Evolutionary conservation across 2,888 invertebrate species (phyloP).

Genomic region (Cheilosia pagana): DNA sequence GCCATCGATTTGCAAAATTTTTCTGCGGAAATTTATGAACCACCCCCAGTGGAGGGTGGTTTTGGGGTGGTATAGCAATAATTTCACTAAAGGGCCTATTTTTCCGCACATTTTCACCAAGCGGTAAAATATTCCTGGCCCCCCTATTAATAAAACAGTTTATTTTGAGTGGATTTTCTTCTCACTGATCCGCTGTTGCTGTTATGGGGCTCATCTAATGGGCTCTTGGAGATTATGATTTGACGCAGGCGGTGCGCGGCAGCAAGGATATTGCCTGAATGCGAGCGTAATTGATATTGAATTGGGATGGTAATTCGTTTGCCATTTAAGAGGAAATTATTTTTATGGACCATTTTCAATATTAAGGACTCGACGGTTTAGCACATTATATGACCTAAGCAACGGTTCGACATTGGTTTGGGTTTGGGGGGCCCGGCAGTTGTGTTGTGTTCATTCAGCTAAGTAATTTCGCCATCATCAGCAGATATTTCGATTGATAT

Average conservation of each 20-base stretch:
- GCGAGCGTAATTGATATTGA: slow-evolving; percentile 16
- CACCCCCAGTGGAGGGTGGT: neutral
- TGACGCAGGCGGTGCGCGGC: neutral
- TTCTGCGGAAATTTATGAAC: slow-evolving; percentile 12
- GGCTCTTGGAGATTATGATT: slow-evolving; percentile 38
- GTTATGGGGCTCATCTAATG: slow-evolving; percentile 31
- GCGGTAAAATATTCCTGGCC: slow-evolving; percentile 32
- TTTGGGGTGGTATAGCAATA: neutral
- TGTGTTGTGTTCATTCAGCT: neutral
- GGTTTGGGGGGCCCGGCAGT: neutral
- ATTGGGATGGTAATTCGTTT: slow-evolving; percentile 13
- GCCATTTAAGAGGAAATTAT: slow-evolving; percentile 7
- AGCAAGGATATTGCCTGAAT: neutral
- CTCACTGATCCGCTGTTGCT: slow-evolving; percentile 22
- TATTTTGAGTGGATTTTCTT: slow-evolving; percentile 46
- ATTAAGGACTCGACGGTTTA: no score
- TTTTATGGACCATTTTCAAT: slow-evolving; percentile 4
- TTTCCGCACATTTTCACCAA: slow-evolving; percentile 57
- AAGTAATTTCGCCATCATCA: neutral
- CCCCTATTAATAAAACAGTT: slow-evolving; percentile 57
- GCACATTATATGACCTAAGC: no score
- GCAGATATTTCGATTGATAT: neutral
- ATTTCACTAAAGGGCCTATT: slow-evolving; percentile 28
- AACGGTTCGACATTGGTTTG: neutral
- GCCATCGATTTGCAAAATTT: neutral